These are phyloP conservation scores for Caenorhabditis briggsae DNA, from an alignment of 1,140 invertebrate genomes.

Conservation along the genomic window DNA sequence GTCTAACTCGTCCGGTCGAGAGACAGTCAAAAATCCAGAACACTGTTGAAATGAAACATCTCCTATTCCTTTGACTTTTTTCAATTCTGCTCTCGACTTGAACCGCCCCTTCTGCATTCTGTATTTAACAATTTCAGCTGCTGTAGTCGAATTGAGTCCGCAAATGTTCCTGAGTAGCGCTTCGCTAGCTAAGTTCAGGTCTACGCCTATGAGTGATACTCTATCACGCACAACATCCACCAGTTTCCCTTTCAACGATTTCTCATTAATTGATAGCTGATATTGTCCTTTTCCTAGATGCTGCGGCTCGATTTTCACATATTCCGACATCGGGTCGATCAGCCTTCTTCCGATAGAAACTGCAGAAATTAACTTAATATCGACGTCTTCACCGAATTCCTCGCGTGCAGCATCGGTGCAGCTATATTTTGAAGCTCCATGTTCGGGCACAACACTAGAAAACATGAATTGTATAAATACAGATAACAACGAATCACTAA, in stretches of 20 bases:
- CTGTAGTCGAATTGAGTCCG: constrained; percentile 84
- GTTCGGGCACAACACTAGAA: constrained; percentile 87
- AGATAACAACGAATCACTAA: constrained; percentile 63
- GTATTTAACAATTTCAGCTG: constrained; percentile 85
- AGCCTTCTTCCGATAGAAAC: constrained; percentile 89
- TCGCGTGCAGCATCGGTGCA: constrained; percentile 86
- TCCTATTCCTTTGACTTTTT: constrained; percentile 86
- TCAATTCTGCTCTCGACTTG: constrained; percentile 83
- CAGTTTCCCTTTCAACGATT: constrained; percentile 84
- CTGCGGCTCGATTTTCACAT: constrained; percentile 91
- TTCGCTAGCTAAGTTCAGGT: constrained; percentile 87
- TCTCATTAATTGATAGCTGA: constrained; percentile 88
- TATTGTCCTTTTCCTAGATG: constrained; percentile 83
- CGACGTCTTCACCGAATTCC: constrained; percentile 87
- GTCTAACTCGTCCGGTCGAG: not conserved
- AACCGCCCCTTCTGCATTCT: constrained; percentile 84
- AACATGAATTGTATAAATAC: no score
- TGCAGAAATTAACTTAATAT: constrained; percentile 85
- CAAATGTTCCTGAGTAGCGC: constrained; percentile 86
- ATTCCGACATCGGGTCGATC: constrained; percentile 89
- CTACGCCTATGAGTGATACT: constrained; percentile 91
- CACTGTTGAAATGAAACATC: constrained; percentile 88
- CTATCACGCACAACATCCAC: constrained; percentile 85
- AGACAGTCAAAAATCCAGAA: constrained; percentile 81
- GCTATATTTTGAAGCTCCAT: constrained; percentile 91